phyloP scores from a whole-genome alignment of 2,888 invertebrate genomes.

The Gastrophysa polygoni region DNA sequence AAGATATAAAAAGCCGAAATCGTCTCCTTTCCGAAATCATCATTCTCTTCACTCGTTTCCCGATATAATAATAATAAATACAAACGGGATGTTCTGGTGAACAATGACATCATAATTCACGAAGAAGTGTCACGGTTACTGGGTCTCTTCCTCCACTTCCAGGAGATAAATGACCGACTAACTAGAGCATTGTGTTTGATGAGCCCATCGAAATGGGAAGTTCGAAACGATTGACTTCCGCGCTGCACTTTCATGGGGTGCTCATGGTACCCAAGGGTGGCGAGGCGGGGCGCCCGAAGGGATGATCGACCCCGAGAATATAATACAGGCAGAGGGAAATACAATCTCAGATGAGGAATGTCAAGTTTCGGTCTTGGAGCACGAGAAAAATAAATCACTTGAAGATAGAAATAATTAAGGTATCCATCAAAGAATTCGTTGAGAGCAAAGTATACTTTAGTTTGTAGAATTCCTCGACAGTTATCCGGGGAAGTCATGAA shows the following conservation, averaged over 20 bases:
- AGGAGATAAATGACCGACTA: slow-evolving; percentile 47
- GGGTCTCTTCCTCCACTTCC: slow-evolving; percentile 32
- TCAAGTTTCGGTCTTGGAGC: too few relatives aligned
- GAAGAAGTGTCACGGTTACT: slow-evolving; percentile 27
- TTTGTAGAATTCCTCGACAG: too few relatives aligned
- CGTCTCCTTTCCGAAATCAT: slow-evolving; percentile 21
- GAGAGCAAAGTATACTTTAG: too few relatives aligned
- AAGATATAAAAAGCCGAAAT: slow-evolving; percentile 14
- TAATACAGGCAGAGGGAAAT: too few relatives aligned
- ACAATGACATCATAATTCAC: slow-evolving; percentile 36
- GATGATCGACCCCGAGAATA: too few relatives aligned
- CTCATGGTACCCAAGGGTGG: too few relatives aligned
- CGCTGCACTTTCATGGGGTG: slow-evolving; percentile 32
- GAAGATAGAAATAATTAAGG: too few relatives aligned
- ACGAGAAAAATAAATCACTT: too few relatives aligned
- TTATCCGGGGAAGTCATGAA: too few relatives aligned
- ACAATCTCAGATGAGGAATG: too few relatives aligned
- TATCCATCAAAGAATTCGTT: too few relatives aligned
- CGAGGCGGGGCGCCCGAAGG: too few relatives aligned
- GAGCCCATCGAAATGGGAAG: slow-evolving; percentile 10
- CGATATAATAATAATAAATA: slow-evolving; percentile 16
- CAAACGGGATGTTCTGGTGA: slow-evolving; percentile 12
- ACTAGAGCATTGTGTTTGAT: slow-evolving; percentile 46
- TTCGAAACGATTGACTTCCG: slow-evolving; percentile 33
- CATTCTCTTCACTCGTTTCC: slow-evolving; percentile 13